Evolutionary conservation across 2,888 invertebrate genomes (phyloP), one percentile per base, ranked within the genome.

Genomic region (Drosophila maculinotata): DNA sequence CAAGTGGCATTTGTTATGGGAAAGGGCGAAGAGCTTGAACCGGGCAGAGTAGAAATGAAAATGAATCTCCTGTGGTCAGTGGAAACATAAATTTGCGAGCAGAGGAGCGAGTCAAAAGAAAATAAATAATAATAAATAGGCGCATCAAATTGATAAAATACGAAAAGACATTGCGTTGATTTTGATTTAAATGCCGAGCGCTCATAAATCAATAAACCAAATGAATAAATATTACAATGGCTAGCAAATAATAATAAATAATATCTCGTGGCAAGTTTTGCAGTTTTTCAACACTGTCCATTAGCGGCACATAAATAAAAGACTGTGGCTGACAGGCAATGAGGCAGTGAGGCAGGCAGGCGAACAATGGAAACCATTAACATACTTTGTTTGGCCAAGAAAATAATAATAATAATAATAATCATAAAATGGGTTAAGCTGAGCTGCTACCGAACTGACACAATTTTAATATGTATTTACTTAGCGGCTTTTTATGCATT

Each of bases 61-160:
- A 87, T 85, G 69, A 83, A 88, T 87, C 67, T 67, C 58, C 72
- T 77, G 87, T 72, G 84, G 84, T 82, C 87, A 87, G 67, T 65
- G 57, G 42, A 48, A 68, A 68, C 76, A 81, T 81, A 82, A 76
- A 82, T 81, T 79, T 63, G 15, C 15, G 44, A n/a, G 6, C 6
- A 35, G 25, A 20, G 10, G 36, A 45, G 35, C 23, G 35, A 47
- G 47, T 42, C 58, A 58, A 78, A 78, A 78, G 62, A 68, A 74
- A 58, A 64, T 71, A 74, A 83, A 76, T 73, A 75, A 84, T 78
- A 84, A 88, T 78, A 72, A 80, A 88, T 85, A 73, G 86, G 58
- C 77, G 52, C 71, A 76, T 80, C 74, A 88, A 85, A 80, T 79
- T 87, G 89, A 87, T 85, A 85, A 80, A 88, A 78, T 73, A 68